Evolutionary conservation across 2,113 vertebrate species (phyloP).

Genomic region (Erythrocebus patas): DNA sequence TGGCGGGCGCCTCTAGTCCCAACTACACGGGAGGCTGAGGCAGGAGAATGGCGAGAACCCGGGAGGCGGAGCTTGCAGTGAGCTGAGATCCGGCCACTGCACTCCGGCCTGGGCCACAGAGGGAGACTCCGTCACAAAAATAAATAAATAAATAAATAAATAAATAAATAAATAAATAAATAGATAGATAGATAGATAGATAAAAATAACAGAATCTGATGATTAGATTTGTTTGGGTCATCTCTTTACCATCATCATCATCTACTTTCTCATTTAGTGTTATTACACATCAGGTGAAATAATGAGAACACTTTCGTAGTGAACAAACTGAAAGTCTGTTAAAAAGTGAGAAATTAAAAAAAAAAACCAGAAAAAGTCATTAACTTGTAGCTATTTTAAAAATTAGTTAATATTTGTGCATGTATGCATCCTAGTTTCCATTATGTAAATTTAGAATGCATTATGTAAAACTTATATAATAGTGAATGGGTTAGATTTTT

Average conservation of each 20-base stretch:
- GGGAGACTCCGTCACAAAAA: too few relatives aligned
- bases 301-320: neutral
- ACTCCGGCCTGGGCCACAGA: too few relatives aligned
- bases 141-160: too few relatives aligned
- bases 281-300: conserved; percentile 20
- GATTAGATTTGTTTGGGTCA: conserved; percentile 62
- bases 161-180: too few relatives aligned
- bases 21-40: too few relatives aligned
- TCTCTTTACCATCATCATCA: neutral
- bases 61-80: too few relatives aligned
- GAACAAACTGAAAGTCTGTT: neutral
- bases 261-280: neutral
- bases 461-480: neutral
- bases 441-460: neutral
- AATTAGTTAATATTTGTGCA: neutral
- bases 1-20: too few relatives aligned
- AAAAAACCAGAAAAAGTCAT: neutral
- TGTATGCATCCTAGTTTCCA: neutral
- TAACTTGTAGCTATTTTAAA: neutral
- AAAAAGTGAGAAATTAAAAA: neutral
- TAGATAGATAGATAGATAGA: too few relatives aligned
- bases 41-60: too few relatives aligned
- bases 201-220: conserved; percentile 47
- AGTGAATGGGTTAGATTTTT: neutral
- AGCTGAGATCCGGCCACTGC: fast-evolving